Percentiles rank a stretch among this genome's conserved stretches.
Conservation (phyloP, 2,888 invertebrate species). For the Epirrhoe tristata region DNA sequence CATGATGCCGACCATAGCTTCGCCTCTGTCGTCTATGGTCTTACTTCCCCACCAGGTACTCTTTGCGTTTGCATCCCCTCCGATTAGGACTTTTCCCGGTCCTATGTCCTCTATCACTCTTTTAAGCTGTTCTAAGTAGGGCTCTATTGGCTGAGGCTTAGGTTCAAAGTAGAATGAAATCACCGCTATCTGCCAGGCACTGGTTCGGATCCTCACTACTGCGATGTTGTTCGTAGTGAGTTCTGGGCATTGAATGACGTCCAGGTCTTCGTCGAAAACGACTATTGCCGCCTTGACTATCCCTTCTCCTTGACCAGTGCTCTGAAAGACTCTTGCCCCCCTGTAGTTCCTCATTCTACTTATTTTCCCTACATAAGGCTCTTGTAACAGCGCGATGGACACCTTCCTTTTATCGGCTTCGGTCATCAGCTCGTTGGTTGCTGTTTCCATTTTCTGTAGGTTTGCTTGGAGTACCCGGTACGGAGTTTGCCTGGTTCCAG, state of each 20-base stretch:
- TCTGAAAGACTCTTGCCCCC: not conserved
- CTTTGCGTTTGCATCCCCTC: slow-evolving; percentile 6
- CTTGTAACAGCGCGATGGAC: too few species aligned
- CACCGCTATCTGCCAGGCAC: slow-evolving; percentile 27
- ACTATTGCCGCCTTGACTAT: slow-evolving; percentile 3
- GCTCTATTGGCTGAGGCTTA: not conserved
- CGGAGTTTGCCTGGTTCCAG: too few species aligned
- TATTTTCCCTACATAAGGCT: too few species aligned
- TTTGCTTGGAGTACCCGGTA: too few species aligned
- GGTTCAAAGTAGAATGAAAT: slow-evolving; percentile 41
- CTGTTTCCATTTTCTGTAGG: too few species aligned
- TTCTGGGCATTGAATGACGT: slow-evolving; percentile 1
- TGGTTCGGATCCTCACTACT: slow-evolving; percentile 30
- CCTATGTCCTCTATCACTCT: not conserved
- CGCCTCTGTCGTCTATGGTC: not conserved
- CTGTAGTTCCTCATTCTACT: too few species aligned
- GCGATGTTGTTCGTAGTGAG: slow-evolving; percentile 4
- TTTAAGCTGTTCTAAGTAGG: not conserved
- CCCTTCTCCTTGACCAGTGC: not conserved
- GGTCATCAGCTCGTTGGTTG: too few species aligned
- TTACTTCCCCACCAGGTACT: not conserved
- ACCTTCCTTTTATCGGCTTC: too few species aligned
- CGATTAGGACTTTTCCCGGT: not conserved
- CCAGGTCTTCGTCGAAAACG: not conserved
- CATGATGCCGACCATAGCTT: not conserved